Evolutionary conservation across 1,140 invertebrate species (phyloP).

Genomic region (Lysiphlebus fabarum): DNA sequence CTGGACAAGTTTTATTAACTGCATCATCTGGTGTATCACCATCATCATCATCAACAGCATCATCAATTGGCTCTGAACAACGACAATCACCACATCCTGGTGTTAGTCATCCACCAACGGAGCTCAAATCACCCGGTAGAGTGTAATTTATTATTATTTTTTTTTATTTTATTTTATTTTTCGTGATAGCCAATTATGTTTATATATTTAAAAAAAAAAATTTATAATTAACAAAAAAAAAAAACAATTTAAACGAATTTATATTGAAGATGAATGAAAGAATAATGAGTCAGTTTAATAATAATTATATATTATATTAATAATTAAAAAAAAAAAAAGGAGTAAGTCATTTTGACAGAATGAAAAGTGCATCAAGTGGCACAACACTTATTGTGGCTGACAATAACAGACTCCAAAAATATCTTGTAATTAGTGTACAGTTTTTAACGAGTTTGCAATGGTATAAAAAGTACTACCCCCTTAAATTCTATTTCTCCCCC

Average conservation of each 20-base stretch:
- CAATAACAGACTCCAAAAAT: conserved; percentile 48
- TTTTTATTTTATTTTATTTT: no score
- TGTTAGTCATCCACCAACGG: conserved; percentile 38
- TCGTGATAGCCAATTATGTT: conserved; percentile 7
- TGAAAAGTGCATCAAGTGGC: conserved; percentile 9
- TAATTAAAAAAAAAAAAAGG: conserved; percentile 1
- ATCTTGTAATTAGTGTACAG: conserved; percentile 57
- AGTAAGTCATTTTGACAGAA: no score
- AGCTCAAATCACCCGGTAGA: conserved; percentile 51
- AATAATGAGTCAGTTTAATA: not conserved
- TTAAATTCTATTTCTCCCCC: conserved; percentile 19
- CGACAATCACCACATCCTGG: conserved; percentile 46
- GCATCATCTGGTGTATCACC: conserved; percentile 49
- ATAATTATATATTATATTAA: not conserved
- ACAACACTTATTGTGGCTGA: conserved; percentile 42
- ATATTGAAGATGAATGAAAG: not conserved
- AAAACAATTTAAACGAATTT: conserved; percentile 2
- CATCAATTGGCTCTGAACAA: conserved; percentile 46
- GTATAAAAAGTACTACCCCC: conserved; percentile 9
- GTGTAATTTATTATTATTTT: conserved; percentile 39
- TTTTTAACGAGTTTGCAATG: conserved; percentile 29
- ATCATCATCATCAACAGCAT: conserved; percentile 51
- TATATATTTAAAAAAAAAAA: conserved; percentile 8
- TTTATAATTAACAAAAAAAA: conserved; percentile 3
- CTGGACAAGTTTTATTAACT: conserved; percentile 35